Conservation (phyloP, 1,140 invertebrate genomes). For the Rhopalosiphum maidis region DNA sequence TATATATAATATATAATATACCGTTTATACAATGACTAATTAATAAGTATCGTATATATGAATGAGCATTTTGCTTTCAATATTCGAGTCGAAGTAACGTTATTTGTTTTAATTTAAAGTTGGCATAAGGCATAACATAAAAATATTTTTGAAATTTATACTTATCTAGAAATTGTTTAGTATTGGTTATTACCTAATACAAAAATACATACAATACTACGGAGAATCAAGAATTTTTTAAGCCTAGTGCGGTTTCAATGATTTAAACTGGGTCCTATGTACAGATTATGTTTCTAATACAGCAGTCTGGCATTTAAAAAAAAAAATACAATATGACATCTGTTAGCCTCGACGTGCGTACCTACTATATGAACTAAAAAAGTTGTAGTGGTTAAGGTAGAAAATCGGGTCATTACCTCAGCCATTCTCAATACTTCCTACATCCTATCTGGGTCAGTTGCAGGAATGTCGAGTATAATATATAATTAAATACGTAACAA, state of each 20-base stretch:
- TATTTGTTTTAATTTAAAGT: no score
- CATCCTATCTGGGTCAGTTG: slow-evolving; percentile 52
- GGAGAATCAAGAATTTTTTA: not conserved
- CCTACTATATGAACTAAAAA: slow-evolving; percentile 22
- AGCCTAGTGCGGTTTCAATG: not conserved
- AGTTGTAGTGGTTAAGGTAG: slow-evolving; percentile 39
- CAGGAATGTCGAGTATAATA: slow-evolving; percentile 44
- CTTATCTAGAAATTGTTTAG: not conserved
- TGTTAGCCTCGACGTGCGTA: slow-evolving; percentile 21
- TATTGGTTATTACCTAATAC: not conserved
- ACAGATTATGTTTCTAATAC: not conserved
- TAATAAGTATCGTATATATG: no score
- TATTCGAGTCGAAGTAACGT: no score
- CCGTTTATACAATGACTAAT: no score
- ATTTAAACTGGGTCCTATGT: not conserved
- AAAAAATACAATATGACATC: slow-evolving; percentile 46
- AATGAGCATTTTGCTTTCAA: no score
- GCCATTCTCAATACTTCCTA: slow-evolving; percentile 54
- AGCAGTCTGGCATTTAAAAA: slow-evolving; percentile 28
- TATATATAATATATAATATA: no score
- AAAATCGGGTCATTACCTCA: slow-evolving; percentile 56
- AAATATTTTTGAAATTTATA: not conserved
- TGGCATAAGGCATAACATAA: no score
- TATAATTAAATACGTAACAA: slow-evolving; percentile 50
- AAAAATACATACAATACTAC: not conserved